Conservation (phyloP, 2,888 invertebrate genomes). For the Eristalis intricaria region DNA sequence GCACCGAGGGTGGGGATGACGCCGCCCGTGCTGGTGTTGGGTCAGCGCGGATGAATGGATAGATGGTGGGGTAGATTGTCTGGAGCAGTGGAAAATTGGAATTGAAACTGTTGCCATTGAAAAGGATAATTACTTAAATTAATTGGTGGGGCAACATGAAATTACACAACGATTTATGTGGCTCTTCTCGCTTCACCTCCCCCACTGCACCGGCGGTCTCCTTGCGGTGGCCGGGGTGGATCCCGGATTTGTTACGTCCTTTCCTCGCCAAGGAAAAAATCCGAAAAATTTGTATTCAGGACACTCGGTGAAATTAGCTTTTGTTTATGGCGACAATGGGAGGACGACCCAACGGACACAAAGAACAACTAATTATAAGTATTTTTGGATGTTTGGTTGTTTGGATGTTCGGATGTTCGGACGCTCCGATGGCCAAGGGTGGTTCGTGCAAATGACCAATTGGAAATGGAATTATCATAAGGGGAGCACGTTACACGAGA, state of each 20-base stretch:
- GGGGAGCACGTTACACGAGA: slow-evolving; percentile 46
- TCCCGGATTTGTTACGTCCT: slow-evolving; percentile 4
- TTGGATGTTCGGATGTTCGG: slow-evolving; percentile 10
- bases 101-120: slow-evolving; percentile 72
- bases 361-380: slow-evolving; percentile 70
- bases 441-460: slow-evolving; percentile 69
- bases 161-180: slow-evolving; percentile 72
- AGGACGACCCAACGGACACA: slow-evolving; percentile 54
- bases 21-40: neutral
- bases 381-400: slow-evolving; percentile 38
- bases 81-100: slow-evolving; percentile 64
- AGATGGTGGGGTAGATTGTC: slow-evolving; percentile 55
- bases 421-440: slow-evolving; percentile 38
- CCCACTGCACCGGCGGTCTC: neutral
- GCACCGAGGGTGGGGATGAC: neutral
- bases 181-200: slow-evolving; percentile 49
- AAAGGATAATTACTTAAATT: slow-evolving; percentile 73
- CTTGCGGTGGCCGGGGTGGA: slow-evolving; percentile 44
- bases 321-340: slow-evolving; percentile 70
- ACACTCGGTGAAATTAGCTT: slow-evolving; percentile 70
- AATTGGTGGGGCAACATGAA: slow-evolving; percentile 72
- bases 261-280: slow-evolving; percentile 23
- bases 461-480: slow-evolving; percentile 61
- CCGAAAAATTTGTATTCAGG: slow-evolving; percentile 67
- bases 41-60: slow-evolving; percentile 50